Percentiles rank a stretch among this genome's conserved stretches.
These are phyloP conservation scores for Zoanthus gigantus DNA, from an alignment of 92 coral and sea anemone species.

Conservation along the genomic window DNA sequence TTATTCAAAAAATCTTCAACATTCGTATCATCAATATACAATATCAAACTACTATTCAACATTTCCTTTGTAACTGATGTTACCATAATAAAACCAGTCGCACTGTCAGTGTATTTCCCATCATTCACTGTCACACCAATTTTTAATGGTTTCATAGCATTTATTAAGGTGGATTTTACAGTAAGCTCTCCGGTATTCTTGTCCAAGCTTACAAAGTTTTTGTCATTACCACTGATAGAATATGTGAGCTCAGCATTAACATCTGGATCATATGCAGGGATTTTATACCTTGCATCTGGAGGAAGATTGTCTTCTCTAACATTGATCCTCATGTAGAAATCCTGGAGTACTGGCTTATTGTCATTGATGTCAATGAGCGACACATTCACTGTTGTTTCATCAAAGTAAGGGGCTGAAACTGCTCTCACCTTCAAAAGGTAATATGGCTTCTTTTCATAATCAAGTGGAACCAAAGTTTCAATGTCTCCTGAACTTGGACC, in stretches of 20 bases:
- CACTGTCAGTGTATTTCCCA: conserved; percentile 62
- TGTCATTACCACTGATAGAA: conserved; percentile 60
- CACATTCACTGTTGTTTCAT: conserved; percentile 70
- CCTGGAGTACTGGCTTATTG: conserved; percentile 79
- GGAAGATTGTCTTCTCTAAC: conserved; percentile 77
- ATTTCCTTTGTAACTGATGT: conserved; percentile 82
- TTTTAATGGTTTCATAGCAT: conserved; percentile 66
- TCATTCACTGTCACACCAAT: conserved; percentile 79
- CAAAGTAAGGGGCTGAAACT: conserved; percentile 76
- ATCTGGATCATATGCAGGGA: conserved; percentile 98
- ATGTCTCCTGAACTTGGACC: conserved; percentile 74
- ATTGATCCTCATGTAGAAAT: conserved; percentile 88
- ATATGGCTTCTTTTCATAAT: conserved; percentile 81
- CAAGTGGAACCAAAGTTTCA: conserved; percentile 67
- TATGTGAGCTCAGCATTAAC: conserved; percentile 73
- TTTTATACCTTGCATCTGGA: conserved; percentile 69
- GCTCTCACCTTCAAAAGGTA: conserved; percentile 85
- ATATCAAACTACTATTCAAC: conserved; percentile 75
- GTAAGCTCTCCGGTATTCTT: conserved; percentile 76
- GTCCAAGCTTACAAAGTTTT: conserved; percentile 78
- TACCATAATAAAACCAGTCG: conserved; percentile 80
- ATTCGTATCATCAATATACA: conserved; percentile 77
- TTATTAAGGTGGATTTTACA: conserved; percentile 79
- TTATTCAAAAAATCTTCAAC: conserved; percentile 73
- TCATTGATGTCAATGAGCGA: conserved; percentile 86